Conservation (phyloP, 2,888 invertebrate species). For the Polyploca ridens region DNA sequence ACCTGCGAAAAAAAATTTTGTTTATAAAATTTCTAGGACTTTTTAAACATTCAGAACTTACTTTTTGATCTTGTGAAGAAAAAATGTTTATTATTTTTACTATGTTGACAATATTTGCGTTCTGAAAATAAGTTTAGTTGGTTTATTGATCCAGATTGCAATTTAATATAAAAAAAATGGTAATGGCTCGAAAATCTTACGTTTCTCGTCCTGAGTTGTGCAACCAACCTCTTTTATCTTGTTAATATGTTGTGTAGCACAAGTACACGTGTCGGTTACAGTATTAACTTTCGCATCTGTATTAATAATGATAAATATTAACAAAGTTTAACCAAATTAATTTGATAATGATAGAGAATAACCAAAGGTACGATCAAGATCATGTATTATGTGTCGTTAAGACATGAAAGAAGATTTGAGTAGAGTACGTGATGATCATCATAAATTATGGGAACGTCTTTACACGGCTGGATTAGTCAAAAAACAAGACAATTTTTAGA, state of each 20-base stretch:
- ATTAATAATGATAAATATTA: not conserved
- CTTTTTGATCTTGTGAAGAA: not conserved
- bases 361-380: too few relatives aligned
- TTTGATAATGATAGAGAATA: not conserved
- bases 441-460: too few relatives aligned
- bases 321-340: not conserved
- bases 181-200: not conserved
- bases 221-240: slow-evolving; percentile 22
- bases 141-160: not conserved
- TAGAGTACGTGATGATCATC: too few relatives aligned
- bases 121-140: not conserved
- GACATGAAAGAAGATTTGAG: too few relatives aligned
- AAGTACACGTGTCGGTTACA: slow-evolving; percentile 32
- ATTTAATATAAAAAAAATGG: not conserved
- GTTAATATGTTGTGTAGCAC: slow-evolving; percentile 37
- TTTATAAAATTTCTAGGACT: not conserved
- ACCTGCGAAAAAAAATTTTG: not conserved
- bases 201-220: not conserved
- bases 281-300: slow-evolving; percentile 26
- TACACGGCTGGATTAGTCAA: too few relatives aligned
- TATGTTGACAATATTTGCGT: not conserved
- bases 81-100: not conserved
- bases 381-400: too few relatives aligned
- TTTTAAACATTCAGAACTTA: not conserved
- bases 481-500: too few relatives aligned